These are phyloP conservation scores for Pardalotus punctatus DNA, from an alignment of 2,113 vertebrate species.

Conservation along the genomic window DNA sequence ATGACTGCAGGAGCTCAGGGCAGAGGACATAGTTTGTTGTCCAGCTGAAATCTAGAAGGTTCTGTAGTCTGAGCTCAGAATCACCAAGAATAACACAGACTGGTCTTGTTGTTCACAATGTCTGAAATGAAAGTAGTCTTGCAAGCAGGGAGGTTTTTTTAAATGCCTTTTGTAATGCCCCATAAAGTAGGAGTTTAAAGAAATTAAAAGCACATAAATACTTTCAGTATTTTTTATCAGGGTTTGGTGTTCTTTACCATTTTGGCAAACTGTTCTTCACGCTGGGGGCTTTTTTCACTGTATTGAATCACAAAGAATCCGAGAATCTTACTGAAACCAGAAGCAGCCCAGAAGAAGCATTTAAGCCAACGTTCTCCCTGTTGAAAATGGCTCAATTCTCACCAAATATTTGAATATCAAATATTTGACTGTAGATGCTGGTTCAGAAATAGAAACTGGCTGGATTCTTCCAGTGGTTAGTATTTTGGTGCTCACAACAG, in stretches of 20 bases:
- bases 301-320: background rate
- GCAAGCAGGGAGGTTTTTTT: background rate
- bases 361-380: background rate
- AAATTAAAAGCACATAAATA: background rate
- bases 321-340: background rate
- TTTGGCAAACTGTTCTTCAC: background rate
- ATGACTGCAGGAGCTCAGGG: background rate
- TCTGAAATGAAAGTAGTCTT: background rate
- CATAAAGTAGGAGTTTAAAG: background rate
- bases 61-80: background rate
- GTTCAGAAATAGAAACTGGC: background rate
- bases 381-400: background rate
- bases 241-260: background rate
- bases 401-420: background rate
- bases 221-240: background rate
- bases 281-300: background rate
- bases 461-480: background rate
- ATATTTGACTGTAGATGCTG: background rate
- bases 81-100: background rate
- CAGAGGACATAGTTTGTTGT: background rate
- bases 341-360: background rate
- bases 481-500: background rate
- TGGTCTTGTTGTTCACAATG: background rate
- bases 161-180: background rate
- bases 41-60: background rate